Conservation (phyloP, 2,797 vertebrate species). For the Enoplosus armatus region DNA sequence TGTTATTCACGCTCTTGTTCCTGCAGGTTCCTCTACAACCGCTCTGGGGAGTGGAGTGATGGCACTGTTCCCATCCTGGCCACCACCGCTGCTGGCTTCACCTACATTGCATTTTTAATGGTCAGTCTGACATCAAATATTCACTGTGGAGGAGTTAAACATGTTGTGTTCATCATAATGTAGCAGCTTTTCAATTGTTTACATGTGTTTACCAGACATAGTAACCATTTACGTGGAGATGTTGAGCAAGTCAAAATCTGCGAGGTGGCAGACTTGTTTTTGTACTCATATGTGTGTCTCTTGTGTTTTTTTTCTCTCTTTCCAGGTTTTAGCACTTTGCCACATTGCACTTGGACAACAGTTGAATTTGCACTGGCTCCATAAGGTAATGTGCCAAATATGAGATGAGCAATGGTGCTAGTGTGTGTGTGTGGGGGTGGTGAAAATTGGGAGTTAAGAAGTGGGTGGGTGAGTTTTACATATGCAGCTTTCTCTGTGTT, state of each 20-base stretch:
- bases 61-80: constrained; percentile 95
- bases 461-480: not conserved
- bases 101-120: constrained; percentile 92
- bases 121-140: constrained; percentile 77
- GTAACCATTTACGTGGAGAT: not conserved
- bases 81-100: constrained; percentile 93
- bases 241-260: constrained; percentile 22
- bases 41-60: constrained; percentile 95
- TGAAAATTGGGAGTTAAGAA: not conserved
- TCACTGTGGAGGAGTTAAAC: not conserved
- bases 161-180: not conserved
- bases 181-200: constrained; percentile 12
- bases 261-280: constrained; percentile 22
- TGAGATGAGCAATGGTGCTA: constrained; percentile 2
- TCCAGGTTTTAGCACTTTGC: constrained; percentile 86
- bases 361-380: constrained; percentile 89
- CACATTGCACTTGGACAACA: constrained; percentile 87
- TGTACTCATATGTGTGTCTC: not conserved
- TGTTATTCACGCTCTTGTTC: constrained; percentile 21
- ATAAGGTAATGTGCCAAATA: constrained; percentile 82
- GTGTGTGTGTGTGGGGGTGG: not conserved
- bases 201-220: not conserved
- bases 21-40: constrained; percentile 95
- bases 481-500: constrained; percentile 1
- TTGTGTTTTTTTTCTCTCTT: constrained; percentile 30